A percentile compares a stretch with the other conserved stretches of the same genome.
Conservation (phyloP, 1,140 invertebrate species). For the Homalodisca vitripennis region DNA sequence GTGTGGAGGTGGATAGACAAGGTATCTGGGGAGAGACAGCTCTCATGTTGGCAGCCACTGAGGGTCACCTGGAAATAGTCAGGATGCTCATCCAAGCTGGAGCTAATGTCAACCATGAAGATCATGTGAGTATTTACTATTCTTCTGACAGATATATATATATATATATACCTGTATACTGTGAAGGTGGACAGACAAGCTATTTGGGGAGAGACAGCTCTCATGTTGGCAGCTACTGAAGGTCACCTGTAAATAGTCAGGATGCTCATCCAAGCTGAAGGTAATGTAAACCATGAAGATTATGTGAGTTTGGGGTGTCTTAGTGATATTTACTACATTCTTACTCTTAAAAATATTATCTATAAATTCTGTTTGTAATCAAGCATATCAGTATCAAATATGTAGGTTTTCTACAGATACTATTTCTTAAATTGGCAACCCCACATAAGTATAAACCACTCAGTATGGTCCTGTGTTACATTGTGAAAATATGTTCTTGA, state of each 20-base stretch:
- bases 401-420: too few species aligned
- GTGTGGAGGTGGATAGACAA: not conserved
- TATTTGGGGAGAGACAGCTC: constrained; percentile 15
- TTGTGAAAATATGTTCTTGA: too few species aligned
- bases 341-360: too few species aligned
- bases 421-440: too few species aligned
- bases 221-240: constrained; percentile 2
- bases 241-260: constrained; percentile 1
- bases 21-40: constrained; percentile 18
- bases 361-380: too few species aligned
- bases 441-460: too few species aligned
- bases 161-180: too few species aligned
- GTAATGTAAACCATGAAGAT: not conserved
- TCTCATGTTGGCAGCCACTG: constrained; percentile 1
- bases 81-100: not conserved
- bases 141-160: too few species aligned
- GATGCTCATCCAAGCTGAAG: not conserved
- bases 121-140: constrained; percentile 7
- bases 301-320: constrained; percentile 15
- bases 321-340: too few species aligned
- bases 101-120: constrained; percentile 4
- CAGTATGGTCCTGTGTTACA: too few species aligned
- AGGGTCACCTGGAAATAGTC: constrained; percentile 3
- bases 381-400: too few species aligned
- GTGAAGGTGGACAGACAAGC: not conserved